These are phyloP conservation scores for Origma solitaria DNA, from an alignment of 2,113 vertebrate species.

Conservation along the genomic window DNA sequence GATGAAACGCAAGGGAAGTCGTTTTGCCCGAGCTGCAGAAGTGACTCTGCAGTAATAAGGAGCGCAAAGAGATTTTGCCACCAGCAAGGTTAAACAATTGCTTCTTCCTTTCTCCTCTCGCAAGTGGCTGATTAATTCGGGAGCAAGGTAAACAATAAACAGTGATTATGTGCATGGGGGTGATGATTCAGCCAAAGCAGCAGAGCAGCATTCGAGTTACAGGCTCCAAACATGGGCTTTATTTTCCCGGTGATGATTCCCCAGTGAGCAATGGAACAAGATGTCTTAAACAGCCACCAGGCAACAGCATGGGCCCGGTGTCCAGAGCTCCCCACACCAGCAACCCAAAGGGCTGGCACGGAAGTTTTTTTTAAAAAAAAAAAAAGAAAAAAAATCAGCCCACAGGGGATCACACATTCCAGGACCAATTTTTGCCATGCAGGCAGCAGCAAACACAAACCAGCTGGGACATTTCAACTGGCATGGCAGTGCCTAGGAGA, in stretches of 20 bases:
- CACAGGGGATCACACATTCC: background rate
- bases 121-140: conserved; percentile 26
- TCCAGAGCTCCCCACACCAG: background rate
- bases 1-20: background rate
- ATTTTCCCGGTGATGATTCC: conserved; percentile 10
- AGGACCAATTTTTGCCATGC: background rate
- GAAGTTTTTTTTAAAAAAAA: background rate
- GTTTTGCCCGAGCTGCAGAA: background rate
- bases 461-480: conserved; percentile 20
- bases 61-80: conserved; percentile 5
- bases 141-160: conserved; percentile 58
- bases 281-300: background rate
- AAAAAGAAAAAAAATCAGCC: background rate
- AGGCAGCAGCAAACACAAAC: background rate
- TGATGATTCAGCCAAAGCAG: conserved; percentile 50
- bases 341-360: background rate
- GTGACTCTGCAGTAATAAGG: background rate
- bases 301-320: background rate
- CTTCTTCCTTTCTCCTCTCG: conserved; percentile 8
- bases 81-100: conserved; percentile 19
- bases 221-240: conserved; percentile 23
- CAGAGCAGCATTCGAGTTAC: conserved; percentile 25
- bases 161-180: conserved; percentile 35
- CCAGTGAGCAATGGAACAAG: background rate
- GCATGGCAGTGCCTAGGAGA: background rate